phyloP scores from a whole-genome alignment of 2,113 vertebrate genomes.

The Mustelus asterias region DNA sequence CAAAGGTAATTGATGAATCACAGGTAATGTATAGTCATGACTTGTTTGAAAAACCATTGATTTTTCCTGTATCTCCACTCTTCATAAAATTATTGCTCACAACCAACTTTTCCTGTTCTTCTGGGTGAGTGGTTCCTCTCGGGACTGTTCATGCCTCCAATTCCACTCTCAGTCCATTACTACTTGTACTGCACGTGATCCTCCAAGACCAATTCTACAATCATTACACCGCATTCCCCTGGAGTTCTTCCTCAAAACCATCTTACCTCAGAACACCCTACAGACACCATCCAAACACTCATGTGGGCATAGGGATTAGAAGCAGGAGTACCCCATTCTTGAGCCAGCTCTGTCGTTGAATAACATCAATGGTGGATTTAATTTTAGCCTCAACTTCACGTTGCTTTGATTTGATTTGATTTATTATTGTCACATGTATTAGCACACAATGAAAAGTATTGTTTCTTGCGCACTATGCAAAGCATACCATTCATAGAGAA shows the following conservation, averaged over 20 bases:
- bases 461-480: no score
- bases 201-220: background rate
- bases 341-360: no score
- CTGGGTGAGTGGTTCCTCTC: background rate
- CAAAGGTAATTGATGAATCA: conserved; percentile 54
- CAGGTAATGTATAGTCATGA: background rate
- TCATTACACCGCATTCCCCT: background rate
- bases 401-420: no score
- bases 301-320: no score
- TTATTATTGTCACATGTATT: no score
- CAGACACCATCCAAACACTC: background rate
- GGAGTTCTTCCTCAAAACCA: background rate
- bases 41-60: background rate
- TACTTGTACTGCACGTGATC: background rate
- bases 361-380: no score
- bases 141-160: background rate
- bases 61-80: background rate
- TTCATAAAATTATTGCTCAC: background rate
- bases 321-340: no score
- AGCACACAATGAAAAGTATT: no score
- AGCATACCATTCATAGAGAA: no score
- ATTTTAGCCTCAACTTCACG: no score
- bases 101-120: background rate
- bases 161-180: background rate
- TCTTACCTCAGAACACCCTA: background rate